These are phyloP conservation scores for Conistra vaccinii DNA, from an alignment of 2,888 invertebrate genomes.

Conservation along the genomic window DNA sequence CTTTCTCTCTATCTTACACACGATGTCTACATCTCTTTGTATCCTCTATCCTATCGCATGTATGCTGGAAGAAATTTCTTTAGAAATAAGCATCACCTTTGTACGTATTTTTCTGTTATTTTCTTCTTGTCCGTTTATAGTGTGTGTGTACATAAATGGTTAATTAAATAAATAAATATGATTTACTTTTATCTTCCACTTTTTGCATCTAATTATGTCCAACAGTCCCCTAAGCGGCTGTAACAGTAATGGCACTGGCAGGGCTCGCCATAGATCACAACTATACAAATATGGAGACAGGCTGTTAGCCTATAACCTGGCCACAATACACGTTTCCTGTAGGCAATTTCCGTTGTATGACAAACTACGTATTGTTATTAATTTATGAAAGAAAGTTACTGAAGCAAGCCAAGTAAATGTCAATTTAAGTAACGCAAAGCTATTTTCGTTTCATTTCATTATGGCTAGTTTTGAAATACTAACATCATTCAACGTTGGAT, in stretches of 20 bases:
- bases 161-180: too few relatives aligned
- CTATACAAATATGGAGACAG: conserved; percentile 52
- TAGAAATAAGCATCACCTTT: too few relatives aligned
- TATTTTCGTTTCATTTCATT: neutral
- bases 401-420: neutral
- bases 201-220: neutral
- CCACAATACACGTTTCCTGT: conserved; percentile 45
- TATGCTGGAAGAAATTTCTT: too few relatives aligned
- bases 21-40: too few relatives aligned
- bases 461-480: neutral
- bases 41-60: too few relatives aligned
- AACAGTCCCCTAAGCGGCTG: conserved; percentile 2
- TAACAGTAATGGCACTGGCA: conserved; percentile 16
- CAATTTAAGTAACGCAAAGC: neutral
- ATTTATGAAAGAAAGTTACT: conserved; percentile 24
- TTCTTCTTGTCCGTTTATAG: too few relatives aligned
- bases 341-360: conserved; percentile 46
- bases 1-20: too few relatives aligned
- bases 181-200: neutral
- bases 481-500: neutral
- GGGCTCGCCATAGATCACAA: conserved; percentile 43
- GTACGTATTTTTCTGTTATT: too few relatives aligned
- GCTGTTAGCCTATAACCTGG: conserved; percentile 49
- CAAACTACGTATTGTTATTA: conserved; percentile 43
- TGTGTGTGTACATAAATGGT: too few relatives aligned